Base-by-base conservation (phyloP, 2,888 invertebrate genomes). In the Perdita meconis region DNA sequence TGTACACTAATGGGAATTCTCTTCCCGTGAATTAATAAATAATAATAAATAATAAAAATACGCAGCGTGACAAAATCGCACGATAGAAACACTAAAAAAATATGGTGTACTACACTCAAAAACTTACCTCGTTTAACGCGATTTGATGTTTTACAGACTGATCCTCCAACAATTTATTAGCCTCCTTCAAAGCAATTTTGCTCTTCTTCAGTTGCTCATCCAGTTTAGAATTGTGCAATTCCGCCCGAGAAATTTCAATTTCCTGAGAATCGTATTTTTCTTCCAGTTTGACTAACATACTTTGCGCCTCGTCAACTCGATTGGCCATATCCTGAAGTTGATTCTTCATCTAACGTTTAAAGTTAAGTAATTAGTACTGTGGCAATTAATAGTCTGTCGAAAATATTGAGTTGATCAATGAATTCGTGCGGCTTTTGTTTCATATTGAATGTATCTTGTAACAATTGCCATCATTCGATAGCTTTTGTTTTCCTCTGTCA, bases 311-410 rank as follows among this genome's bases (percentile, higher is more conserved):
- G 19, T 26, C 71, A 0, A 91, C 60, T 70, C 86, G 87, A 1
- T 66, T 65, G 10, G 86, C 80, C 90, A 91, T 91, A 81, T 88
- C 82, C 2, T 86, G 83, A 8, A 91, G 81, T 36, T 88, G 89
- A n/a, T 72, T 80, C 51, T 86, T 87, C 53, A 90, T 68, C 90
- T 91, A 57, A 19, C 60, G 59, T 64, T n/a, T 13, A 0, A 51
- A 51, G 53, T 55, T 57, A 50, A 61, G 79, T 50, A 40, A 42
- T 50, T 65, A 22, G n/a, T n/a, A 66, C 36, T 47, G 22, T 19
- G 50, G 19, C n/a, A 13, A 40, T 36, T 30, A 16, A 53, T 30
- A 44, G 3, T 1, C 19, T 50, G 59, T 4, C 36, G n/a, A 61
- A 24, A 1, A 47, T 47, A 36, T 30, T 24, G 19, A 42, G n/a